Percentiles rank a stretch among this genome's conserved stretches.
Conservation (phyloP, 2,797 vertebrate genomes). For the Notolabrus celidotus region DNA sequence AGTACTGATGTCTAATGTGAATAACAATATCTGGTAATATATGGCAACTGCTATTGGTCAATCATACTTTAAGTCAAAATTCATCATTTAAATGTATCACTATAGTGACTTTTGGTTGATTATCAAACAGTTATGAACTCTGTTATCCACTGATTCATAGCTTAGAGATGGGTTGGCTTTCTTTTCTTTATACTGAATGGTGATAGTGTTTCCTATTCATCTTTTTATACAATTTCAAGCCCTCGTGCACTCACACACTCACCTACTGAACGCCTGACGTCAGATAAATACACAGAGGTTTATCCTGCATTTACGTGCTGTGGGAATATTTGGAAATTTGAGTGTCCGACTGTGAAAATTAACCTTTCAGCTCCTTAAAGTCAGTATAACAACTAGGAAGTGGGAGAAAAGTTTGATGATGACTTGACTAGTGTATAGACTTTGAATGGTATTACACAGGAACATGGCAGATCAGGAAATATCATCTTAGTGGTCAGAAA, state of each 20-base stretch:
- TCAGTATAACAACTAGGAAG: no score
- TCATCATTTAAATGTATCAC: no score
- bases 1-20: no score
- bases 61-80: no score
- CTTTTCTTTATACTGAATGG: not conserved
- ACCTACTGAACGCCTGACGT: slow-evolving; percentile 1
- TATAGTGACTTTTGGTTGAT: no score
- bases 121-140: no score
- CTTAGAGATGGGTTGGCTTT: not conserved
- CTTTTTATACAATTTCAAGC: not conserved
- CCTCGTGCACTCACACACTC: not conserved
- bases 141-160: no score
- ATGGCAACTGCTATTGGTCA: no score
- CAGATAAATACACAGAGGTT: not conserved
- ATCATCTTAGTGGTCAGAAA: no score
- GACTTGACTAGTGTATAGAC: not conserved
- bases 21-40: no score
- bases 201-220: not conserved
- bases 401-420: not conserved
- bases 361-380: not conserved
- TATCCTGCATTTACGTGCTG: not conserved
- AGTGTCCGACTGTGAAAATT: not conserved
- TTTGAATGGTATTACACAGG: not conserved
- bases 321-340: not conserved
- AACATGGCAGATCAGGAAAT: not conserved